Conservation (phyloP, 1,140 invertebrate species). For the Neodiprion fabricii region DNA sequence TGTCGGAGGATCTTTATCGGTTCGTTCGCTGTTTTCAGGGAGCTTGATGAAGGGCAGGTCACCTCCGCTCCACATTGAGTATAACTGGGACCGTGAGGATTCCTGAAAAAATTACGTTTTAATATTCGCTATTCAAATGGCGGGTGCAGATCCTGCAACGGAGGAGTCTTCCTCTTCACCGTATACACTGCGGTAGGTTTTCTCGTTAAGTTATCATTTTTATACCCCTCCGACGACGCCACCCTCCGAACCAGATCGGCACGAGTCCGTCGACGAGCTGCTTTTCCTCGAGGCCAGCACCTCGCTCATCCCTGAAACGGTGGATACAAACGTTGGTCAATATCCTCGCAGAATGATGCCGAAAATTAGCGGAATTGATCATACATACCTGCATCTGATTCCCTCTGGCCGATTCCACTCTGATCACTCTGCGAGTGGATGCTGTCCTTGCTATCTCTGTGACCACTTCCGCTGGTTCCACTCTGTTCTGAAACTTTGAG, state of each 20-base stretch:
- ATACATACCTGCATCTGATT: conserved; percentile 46
- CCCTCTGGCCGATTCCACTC: conserved; percentile 41
- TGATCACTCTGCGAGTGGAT: conserved; percentile 55
- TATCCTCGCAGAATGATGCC: conserved; percentile 9
- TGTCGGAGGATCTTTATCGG: conserved; percentile 52
- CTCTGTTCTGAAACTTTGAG: conserved; percentile 48
- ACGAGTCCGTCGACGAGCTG: conserved; percentile 70
- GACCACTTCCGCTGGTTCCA: conserved; percentile 50
- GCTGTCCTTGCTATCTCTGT: conserved; percentile 57
- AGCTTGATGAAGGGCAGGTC: conserved; percentile 64
- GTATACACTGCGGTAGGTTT: background rate
- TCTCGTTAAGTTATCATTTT: background rate
- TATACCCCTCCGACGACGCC: conserved; percentile 59
- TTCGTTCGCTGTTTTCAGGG: conserved; percentile 54
- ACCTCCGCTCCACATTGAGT: conserved; percentile 65
- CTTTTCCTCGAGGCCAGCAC: conserved; percentile 66
- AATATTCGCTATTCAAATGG: conserved; percentile 2
- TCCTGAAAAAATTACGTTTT: conserved; percentile 43
- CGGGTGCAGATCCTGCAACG: conserved; percentile 12
- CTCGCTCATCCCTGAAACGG: conserved; percentile 43
- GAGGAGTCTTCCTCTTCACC: background rate
- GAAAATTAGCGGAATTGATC: conserved; percentile 40
- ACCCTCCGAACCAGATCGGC: conserved; percentile 65
- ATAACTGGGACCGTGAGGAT: conserved; percentile 58
- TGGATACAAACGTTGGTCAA: conserved; percentile 39